phyloP scores from a whole-genome alignment of 1,140 invertebrate species.

The Drosophila hydei region DNA sequence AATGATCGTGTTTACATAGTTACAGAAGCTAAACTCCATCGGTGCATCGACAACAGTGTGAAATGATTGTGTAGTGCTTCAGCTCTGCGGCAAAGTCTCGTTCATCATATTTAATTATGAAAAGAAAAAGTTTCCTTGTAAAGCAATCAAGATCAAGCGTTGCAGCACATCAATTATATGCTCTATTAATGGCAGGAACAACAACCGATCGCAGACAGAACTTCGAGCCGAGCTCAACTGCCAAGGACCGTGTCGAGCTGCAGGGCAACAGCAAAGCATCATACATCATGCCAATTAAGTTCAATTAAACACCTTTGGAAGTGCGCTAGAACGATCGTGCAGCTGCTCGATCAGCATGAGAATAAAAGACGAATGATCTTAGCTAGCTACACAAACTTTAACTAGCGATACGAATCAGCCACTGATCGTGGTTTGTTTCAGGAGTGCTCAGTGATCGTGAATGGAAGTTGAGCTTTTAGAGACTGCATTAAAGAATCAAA shows the following conservation, averaged over 20 bases:
- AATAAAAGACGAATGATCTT: no score
- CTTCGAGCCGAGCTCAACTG: no score
- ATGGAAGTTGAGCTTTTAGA: no score
- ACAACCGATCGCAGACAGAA: neutral
- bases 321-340: no score
- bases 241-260: neutral
- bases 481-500: no score
- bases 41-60: neutral
- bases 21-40: no score
- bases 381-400: no score
- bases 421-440: no score
- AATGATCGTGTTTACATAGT: no score
- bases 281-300: conserved; percentile 4
- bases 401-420: no score
- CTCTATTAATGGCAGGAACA: neutral
- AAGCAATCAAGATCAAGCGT: neutral
- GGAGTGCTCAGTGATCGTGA: no score
- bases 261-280: neutral
- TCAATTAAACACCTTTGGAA: conserved; percentile 2
- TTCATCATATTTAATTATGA: conserved; percentile 1
- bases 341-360: no score
- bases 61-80: neutral
- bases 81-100: neutral
- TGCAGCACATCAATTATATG: conserved; percentile 4
- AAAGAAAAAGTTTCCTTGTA: neutral